Evolutionary conservation across 1,140 invertebrate species (phyloP).

Genomic region (Pogonus chalceus): DNA sequence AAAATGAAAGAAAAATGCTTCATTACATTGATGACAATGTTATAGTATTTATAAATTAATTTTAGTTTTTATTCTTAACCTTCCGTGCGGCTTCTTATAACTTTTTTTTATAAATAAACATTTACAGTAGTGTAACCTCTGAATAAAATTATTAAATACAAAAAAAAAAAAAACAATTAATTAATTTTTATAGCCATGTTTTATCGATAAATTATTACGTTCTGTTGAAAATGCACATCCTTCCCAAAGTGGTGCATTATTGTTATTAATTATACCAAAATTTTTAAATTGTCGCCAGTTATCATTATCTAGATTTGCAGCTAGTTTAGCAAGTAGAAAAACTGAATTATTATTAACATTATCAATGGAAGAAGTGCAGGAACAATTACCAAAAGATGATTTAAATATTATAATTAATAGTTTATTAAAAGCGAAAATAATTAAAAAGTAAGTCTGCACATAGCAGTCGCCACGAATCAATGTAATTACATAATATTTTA

Average conservation of each 20-base stretch:
- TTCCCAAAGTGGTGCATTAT: conserved; percentile 51
- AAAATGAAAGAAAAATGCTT: too few species aligned
- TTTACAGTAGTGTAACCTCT: too few species aligned
- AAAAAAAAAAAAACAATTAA: too few species aligned
- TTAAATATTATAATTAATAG: conserved; percentile 43
- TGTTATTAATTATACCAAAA: conserved; percentile 48
- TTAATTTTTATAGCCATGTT: conserved; percentile 37
- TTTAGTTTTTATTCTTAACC: too few species aligned
- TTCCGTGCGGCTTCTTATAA: too few species aligned
- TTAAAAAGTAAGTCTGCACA: conserved; percentile 40
- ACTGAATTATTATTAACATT: conserved; percentile 53
- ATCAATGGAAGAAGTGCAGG: conserved; percentile 36
- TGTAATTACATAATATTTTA: too few species aligned
- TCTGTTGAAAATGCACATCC: conserved; percentile 57
- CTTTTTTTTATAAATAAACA: too few species aligned
- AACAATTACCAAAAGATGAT: conserved; percentile 49
- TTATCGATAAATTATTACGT: conserved; percentile 45
- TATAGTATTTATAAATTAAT: too few species aligned
- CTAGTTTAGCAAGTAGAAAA: conserved; percentile 49
- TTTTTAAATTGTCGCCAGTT: conserved; percentile 49
- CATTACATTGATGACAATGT: too few species aligned
- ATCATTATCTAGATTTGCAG: conserved; percentile 46
- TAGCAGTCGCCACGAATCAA: too few species aligned
- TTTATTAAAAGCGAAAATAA: conserved; percentile 39
- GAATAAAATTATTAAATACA: neutral